Conservation (phyloP, 1,140 invertebrate species). For the Myzus persicae region DNA sequence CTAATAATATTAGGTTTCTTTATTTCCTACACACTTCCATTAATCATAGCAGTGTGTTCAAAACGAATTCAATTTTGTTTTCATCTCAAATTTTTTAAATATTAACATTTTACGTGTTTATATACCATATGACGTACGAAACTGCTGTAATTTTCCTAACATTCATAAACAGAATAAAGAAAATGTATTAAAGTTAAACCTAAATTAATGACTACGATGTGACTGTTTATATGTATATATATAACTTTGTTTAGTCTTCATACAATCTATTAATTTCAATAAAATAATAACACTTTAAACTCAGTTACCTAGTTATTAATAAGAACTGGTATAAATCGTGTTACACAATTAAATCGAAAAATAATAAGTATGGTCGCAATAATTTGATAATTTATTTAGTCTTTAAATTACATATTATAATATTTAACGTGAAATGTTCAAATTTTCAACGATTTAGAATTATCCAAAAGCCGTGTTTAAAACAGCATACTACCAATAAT, state of each 20-base stretch:
- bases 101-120: background rate
- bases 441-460: background rate
- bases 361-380: background rate
- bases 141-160: background rate
- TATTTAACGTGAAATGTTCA: background rate
- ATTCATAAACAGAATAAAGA: background rate
- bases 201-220: background rate
- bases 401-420: background rate
- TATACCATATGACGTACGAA: background rate
- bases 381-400: background rate
- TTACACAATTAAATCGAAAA: background rate
- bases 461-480: background rate
- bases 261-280: no score
- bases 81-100: background rate
- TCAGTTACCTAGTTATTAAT: no score
- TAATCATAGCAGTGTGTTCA: background rate
- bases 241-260: background rate
- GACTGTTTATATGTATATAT: background rate
- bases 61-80: constrained; percentile 6
- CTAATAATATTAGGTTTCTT: background rate
- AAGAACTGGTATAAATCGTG: no score
- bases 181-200: background rate
- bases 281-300: no score
- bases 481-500: no score
- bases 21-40: background rate